Conservation (phyloP, 2,888 invertebrate genomes). For the Stenodera caucasica region DNA sequence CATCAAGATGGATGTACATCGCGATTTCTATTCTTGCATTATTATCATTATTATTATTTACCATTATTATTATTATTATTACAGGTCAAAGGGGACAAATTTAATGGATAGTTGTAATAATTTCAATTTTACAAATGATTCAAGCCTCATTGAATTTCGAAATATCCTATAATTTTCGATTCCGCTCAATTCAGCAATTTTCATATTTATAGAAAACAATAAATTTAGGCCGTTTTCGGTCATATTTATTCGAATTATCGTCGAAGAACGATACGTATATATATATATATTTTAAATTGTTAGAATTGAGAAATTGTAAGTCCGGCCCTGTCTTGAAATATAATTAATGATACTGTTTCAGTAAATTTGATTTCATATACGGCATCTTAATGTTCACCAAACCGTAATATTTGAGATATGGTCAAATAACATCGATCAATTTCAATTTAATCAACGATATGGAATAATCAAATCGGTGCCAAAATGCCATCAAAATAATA, state of each 20-base stretch:
- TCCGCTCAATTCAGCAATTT: too few species aligned
- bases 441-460: background rate
- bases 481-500: too few species aligned
- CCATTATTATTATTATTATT: background rate
- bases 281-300: too few species aligned
- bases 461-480: background rate
- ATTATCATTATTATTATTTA: background rate
- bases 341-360: background rate
- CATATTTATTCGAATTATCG: too few species aligned
- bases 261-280: too few species aligned
- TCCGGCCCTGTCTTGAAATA: too few species aligned
- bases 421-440: background rate
- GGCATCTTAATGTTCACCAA: conserved; percentile 14
- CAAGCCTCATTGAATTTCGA: background rate
- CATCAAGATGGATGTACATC: background rate
- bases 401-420: conserved; percentile 9
- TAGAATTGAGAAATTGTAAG: too few species aligned
- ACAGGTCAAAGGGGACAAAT: background rate
- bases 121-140: background rate
- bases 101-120: background rate
- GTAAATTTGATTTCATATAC: background rate
- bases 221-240: too few species aligned
- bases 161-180: too few species aligned
- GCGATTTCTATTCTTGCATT: background rate
- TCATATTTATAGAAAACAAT: too few species aligned